These are phyloP conservation scores for Oceanites oceanicus DNA, from an alignment of 2,113 vertebrate species.

Conservation along the genomic window DNA sequence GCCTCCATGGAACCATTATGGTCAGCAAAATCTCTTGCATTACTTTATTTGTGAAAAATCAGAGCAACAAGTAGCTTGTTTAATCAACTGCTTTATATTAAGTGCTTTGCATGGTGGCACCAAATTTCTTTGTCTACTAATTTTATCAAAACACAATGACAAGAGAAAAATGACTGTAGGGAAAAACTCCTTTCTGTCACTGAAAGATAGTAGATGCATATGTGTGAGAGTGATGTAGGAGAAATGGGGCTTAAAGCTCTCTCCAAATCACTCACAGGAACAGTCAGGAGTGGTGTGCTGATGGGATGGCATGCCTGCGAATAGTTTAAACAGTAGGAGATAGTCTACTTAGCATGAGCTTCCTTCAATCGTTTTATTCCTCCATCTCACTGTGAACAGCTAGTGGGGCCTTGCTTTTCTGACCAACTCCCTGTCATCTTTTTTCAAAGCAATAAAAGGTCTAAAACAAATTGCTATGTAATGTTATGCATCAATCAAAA, in stretches of 20 bases:
- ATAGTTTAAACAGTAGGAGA: background rate
- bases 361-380: background rate
- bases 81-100: background rate
- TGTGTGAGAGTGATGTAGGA: background rate
- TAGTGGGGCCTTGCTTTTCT: background rate
- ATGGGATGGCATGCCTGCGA: background rate
- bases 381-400: background rate
- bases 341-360: background rate
- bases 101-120: background rate
- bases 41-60: background rate
- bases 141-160: slow-evolving; percentile 2
- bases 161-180: background rate
- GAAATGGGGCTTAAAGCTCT: background rate
- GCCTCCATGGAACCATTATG: background rate
- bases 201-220: background rate
- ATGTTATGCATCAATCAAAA: background rate
- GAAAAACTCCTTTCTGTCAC: background rate
- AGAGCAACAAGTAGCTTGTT: background rate
- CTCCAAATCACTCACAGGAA: background rate
- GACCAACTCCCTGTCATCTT: background rate
- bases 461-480: background rate
- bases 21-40: background rate
- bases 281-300: background rate
- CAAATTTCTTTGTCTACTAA: background rate
- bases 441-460: background rate